phyloP scores from a whole-genome alignment of 1,140 invertebrate species.

The Tetramorium alpestre region DNA sequence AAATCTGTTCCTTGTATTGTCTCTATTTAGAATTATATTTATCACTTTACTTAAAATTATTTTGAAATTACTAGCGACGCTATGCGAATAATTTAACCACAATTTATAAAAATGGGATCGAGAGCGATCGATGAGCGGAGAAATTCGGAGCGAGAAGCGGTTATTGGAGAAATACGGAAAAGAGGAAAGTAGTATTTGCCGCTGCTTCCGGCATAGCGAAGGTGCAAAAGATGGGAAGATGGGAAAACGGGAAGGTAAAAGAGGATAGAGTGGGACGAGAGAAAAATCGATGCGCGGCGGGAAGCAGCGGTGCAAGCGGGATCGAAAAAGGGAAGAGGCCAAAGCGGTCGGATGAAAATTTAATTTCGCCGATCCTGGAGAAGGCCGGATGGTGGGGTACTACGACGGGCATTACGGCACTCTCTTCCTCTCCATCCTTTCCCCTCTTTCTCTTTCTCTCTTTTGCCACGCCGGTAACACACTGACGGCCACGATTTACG shows the following conservation, averaged over 20 bases:
- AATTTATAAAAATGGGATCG: constrained; percentile 25
- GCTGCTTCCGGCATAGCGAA: constrained; percentile 22
- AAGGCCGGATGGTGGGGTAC: not conserved
- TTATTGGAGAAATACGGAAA: constrained; percentile 31
- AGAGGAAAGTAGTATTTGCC: constrained; percentile 29
- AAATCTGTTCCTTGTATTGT: not conserved
- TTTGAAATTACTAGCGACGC: not conserved
- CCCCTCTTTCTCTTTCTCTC: not conserved
- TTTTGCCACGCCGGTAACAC: constrained; percentile 35
- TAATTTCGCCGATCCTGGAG: constrained; percentile 73
- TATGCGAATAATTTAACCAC: not conserved
- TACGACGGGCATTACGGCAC: constrained; percentile 45
- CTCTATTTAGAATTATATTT: not conserved
- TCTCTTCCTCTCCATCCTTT: not conserved
- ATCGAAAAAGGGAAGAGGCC: constrained; percentile 26
- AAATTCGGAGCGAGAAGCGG: constrained; percentile 39
- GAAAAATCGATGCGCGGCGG: constrained; percentile 4
- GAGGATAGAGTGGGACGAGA: not conserved
- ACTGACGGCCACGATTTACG: constrained; percentile 71
- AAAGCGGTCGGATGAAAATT: constrained; percentile 75
- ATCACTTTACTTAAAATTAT: not conserved
- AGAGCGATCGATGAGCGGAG: not conserved
- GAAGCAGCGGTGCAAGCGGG: constrained; percentile 4
- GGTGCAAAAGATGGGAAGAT: constrained; percentile 18
- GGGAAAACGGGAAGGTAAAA: not conserved